Conservation (phyloP, 1,140 invertebrate species). For the Triops longicaudatus region DNA sequence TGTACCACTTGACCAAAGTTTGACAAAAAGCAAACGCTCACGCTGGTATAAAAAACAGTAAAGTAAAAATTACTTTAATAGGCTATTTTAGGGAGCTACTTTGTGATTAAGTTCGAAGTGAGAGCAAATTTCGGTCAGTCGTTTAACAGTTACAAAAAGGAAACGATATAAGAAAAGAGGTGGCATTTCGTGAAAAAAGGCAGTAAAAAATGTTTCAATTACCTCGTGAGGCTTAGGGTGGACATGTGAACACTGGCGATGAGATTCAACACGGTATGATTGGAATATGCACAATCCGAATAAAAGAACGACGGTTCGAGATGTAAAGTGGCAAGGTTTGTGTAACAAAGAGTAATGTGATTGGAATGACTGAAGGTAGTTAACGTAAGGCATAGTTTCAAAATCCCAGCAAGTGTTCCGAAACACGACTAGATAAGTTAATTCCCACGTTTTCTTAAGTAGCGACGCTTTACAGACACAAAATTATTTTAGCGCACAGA, state of each 20-base stretch:
- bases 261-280: not conserved
- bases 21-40: no score
- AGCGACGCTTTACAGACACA: not conserved
- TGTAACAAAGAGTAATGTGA: not conserved
- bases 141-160: not conserved
- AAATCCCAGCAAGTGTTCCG: not conserved
- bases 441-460: not conserved
- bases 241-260: conserved; percentile 43
- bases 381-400: not conserved
- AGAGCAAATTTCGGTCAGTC: not conserved
- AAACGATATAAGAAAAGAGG: conserved; percentile 16
- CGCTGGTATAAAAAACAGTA: no score
- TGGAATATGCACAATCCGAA: not conserved
- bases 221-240: conserved; percentile 48
- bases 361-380: conserved; percentile 4
- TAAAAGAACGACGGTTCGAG: not conserved
- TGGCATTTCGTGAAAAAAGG: conserved; percentile 25
- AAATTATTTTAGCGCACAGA: not conserved
- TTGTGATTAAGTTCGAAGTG: no score
- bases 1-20: no score
- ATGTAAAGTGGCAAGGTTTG: not conserved
- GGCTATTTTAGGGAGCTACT: no score
- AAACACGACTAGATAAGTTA: conserved; percentile 1
- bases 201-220: conserved; percentile 31
- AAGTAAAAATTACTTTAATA: no score